Base-by-base conservation (phyloP, 2,888 invertebrate genomes). In the Mantis religiosa region DNA sequence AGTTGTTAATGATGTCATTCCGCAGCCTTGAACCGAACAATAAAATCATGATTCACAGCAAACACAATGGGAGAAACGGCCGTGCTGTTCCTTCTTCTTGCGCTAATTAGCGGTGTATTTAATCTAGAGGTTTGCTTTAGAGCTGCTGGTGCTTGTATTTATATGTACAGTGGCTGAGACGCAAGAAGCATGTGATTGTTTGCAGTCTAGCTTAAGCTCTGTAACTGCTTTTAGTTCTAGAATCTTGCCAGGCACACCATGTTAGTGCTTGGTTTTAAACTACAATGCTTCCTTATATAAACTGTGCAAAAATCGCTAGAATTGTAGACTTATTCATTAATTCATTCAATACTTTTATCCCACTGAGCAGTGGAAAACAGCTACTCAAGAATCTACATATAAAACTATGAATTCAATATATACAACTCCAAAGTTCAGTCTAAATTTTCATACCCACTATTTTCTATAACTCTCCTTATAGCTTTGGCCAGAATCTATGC, bases 1-100 rank as follows among this genome's bases (percentile, higher is more conserved):
- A 71, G 54, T 71, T 71, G 54, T 71, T 71, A 71, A 87, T 87
- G 87, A 87, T 87, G 87, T 87, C 87, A 87, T 87, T 87, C 54
- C 54, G 20, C 54, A 71, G 25, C 54, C 54, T 71, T 71, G 54
- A 71, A 71, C 54, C 54, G 54, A 71, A 71, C 54, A 71, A 71
- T 71, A 71, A 71, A 71, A 71, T 71, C 54, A 87, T 87, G 87
- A 87, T 30, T 87, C 87, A 71, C 54, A 87, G 34, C 87, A 87
- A 82, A n/a, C 27, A 87, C 87, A 87, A 87, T 87, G 87, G 82
- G 2, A 34, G 87, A 87, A 87, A 87, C 28, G 20, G 15, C 20
- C 12, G 20, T 86, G 41, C 41, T 41, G 81, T 86, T 71, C 85
- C 12, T 82, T 87, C n/a, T n/a, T 87, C 87, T 87, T 87, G 87